phyloP scores from a whole-genome alignment of 2,797 vertebrate genomes.

The Sandelia bainsii region DNA sequence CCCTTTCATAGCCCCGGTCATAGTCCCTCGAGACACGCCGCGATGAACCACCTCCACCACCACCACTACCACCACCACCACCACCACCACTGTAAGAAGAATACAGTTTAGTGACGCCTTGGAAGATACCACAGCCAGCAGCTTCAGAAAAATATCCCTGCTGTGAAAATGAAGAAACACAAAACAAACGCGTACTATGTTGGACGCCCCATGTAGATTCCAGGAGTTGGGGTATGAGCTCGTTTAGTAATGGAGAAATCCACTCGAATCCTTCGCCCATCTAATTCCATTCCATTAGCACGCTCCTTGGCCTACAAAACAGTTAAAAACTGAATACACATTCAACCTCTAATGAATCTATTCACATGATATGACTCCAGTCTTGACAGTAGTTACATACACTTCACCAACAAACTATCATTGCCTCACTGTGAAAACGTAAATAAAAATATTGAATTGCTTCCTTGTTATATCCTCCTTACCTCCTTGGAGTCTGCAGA shows the following conservation, averaged over 20 bases:
- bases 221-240: conserved; percentile 96
- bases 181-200: conserved; percentile 90
- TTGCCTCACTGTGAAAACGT: too few species aligned
- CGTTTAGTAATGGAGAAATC: conserved; percentile 98
- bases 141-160: not conserved
- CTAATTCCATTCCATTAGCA: conserved; percentile 98
- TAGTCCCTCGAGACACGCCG: conserved; percentile 87
- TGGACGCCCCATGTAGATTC: conserved; percentile 98
- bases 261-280: conserved; percentile 94
- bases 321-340: too few species aligned
- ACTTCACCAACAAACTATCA: not conserved
- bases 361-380: too few species aligned
- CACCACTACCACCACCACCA: conserved; percentile 13
- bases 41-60: conserved; percentile 60
- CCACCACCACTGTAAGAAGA: conserved; percentile 32
- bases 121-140: not conserved
- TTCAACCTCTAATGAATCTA: too few species aligned
- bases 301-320: conserved; percentile 92
- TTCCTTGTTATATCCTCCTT: conserved; percentile 22
- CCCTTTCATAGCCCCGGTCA: conserved; percentile 90
- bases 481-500: conserved; percentile 95
- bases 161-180: not conserved
- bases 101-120: not conserved
- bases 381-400: too few species aligned
- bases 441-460: too few species aligned